A percentile compares a stretch with the other conserved stretches of the same genome.
These are phyloP conservation scores for Anastrepha ludens DNA, from an alignment of 1,140 invertebrate species.

Conservation along the genomic window DNA sequence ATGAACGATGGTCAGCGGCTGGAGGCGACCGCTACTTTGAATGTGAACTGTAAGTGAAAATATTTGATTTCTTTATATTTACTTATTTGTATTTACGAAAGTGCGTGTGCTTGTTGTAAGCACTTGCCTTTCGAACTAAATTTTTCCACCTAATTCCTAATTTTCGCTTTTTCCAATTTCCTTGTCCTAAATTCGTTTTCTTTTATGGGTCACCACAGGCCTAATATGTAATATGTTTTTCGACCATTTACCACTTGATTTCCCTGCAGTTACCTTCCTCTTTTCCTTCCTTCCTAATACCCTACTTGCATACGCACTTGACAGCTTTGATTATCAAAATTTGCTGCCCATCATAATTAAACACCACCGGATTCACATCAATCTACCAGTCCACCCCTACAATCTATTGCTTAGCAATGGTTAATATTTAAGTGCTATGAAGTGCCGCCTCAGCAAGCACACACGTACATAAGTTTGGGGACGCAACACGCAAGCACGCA, in stretches of 20 bases:
- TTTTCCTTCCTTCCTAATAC: too few relatives aligned
- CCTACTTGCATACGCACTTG: too few relatives aligned
- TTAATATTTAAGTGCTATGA: not conserved
- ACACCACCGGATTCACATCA: not conserved
- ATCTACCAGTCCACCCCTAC: not conserved
- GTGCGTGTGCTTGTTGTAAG: too few relatives aligned
- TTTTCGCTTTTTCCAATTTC: too few relatives aligned
- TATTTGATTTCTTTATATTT: slow-evolving; percentile 7
- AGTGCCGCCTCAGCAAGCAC: not conserved
- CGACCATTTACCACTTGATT: too few relatives aligned
- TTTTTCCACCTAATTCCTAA: too few relatives aligned
- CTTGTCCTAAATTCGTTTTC: too few relatives aligned
- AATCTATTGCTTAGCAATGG: not conserved
- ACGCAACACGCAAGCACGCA: not conserved
- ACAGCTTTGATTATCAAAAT: not conserved
- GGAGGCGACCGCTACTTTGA: slow-evolving; percentile 85
- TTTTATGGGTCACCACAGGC: too few relatives aligned
- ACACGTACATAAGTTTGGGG: not conserved
- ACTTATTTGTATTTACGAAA: not conserved
- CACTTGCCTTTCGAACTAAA: too few relatives aligned
- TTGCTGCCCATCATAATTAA: not conserved
- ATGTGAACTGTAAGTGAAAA: slow-evolving; percentile 89
- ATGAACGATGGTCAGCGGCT: slow-evolving; percentile 86
- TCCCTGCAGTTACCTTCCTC: too few relatives aligned
- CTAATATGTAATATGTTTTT: too few relatives aligned